phyloP scores from a whole-genome alignment of 2,888 invertebrate genomes.

The Priocnemis perturbator region DNA sequence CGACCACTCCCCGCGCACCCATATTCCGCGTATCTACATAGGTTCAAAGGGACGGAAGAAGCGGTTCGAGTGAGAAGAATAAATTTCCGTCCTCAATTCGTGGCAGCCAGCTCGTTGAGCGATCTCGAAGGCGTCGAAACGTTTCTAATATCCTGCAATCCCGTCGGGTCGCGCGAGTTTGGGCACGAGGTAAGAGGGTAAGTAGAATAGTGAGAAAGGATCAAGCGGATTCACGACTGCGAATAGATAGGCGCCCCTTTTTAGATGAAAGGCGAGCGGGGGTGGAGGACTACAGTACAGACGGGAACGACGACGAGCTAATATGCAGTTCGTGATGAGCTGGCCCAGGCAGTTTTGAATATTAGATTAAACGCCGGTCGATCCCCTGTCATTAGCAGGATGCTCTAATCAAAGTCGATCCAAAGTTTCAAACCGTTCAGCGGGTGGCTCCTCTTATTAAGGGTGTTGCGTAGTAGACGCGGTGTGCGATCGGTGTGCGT shows the following conservation, averaged over 20 bases:
- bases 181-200: too few species aligned
- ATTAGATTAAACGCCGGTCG: slow-evolving; percentile 71
- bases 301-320: slow-evolving; percentile 31
- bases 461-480: neutral
- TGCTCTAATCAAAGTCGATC: slow-evolving; percentile 71
- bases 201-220: too few species aligned
- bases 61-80: neutral
- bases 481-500: slow-evolving; percentile 5
- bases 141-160: slow-evolving; percentile 39
- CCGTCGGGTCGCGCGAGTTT: neutral
- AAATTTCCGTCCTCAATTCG: slow-evolving; percentile 17
- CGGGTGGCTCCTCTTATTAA: slow-evolving; percentile 57
- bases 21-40: too few species aligned
- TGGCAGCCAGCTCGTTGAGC: too few species aligned
- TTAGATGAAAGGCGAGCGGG: neutral
- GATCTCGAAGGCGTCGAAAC: slow-evolving; percentile 9
- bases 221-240: too few species aligned
- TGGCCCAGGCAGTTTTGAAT: slow-evolving; percentile 68
- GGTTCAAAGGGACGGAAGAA: too few species aligned
- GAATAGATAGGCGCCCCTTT: neutral
- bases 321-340: slow-evolving; percentile 50
- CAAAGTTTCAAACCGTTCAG: slow-evolving; percentile 58
- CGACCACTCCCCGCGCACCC: too few species aligned
- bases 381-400: slow-evolving; percentile 71
- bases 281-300: too few species aligned